Evolutionary conservation across 1,140 invertebrate species (phyloP).

Genomic region (Drosophila paulistorum): DNA sequence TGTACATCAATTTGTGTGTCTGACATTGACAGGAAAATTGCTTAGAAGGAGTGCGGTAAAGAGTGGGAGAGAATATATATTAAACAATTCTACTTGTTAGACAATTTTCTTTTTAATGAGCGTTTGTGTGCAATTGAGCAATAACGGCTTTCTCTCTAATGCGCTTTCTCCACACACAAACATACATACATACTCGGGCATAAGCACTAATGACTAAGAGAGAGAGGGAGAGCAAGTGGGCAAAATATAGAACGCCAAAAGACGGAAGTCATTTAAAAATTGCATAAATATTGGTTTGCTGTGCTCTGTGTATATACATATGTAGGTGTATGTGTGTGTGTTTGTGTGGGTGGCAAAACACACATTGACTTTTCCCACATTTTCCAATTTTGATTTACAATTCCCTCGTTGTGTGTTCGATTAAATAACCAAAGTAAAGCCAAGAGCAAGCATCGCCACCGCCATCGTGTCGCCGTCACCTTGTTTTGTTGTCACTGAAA

Average conservation of each 20-base stretch:
- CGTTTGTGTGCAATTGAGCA: conserved; percentile 57
- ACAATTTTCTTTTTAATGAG: conserved; percentile 41
- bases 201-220: background rate
- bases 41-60: conserved; percentile 27
- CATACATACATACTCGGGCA: background rate
- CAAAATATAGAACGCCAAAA: conserved; percentile 52
- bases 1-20: conserved; percentile 24
- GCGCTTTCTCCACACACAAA: conserved; percentile 63
- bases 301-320: conserved; percentile 19
- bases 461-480: conserved; percentile 20
- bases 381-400: conserved; percentile 17
- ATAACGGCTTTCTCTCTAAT: conserved; percentile 61
- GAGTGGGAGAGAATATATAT: conserved; percentile 20
- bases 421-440: conserved; percentile 63
- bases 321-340: background rate
- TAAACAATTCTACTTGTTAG: conserved; percentile 35
- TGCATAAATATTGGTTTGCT: conserved; percentile 66
- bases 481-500: conserved; percentile 31
- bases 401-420: conserved; percentile 36
- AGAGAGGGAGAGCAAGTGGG: conserved; percentile 44
- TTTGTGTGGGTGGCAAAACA: conserved; percentile 32
- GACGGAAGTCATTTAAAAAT: conserved; percentile 62
- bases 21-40: conserved; percentile 44
- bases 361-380: conserved; percentile 61
- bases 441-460: conserved; percentile 42